These are phyloP conservation scores for Acholoe squamosa DNA, from an alignment of 2,888 invertebrate species.

Conservation along the genomic window DNA sequence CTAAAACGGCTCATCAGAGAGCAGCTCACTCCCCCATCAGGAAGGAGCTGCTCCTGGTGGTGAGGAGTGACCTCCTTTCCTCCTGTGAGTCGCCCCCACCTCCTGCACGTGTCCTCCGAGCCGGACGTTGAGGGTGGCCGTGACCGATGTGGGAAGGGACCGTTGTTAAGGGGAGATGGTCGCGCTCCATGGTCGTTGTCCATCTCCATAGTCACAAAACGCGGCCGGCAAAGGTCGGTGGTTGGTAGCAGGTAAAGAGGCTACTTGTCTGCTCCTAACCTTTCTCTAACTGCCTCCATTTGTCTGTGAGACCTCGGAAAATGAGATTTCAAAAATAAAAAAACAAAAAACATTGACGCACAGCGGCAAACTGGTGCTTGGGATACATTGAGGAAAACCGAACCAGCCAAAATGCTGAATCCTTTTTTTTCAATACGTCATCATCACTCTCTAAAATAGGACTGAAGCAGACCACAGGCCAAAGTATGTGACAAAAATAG, in stretches of 20 bases:
- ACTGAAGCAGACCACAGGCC: neutral
- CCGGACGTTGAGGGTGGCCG: conserved; percentile 12
- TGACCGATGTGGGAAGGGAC: neutral
- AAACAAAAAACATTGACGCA: too few relatives aligned
- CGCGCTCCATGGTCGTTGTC: too few relatives aligned
- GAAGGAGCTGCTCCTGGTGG: neutral
- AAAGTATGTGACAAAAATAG: neutral
- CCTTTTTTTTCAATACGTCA: conserved; percentile 3
- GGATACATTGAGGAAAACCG: neutral
- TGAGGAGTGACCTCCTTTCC: neutral
- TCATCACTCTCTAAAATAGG: neutral
- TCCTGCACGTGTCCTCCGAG: neutral
- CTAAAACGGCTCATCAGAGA: neutral
- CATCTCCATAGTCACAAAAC: too few relatives aligned
- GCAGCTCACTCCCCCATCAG: neutral
- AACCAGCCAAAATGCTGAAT: neutral
- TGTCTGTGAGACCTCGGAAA: too few relatives aligned
- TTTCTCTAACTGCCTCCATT: too few relatives aligned
- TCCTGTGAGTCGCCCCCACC: neutral
- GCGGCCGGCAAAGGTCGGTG: too few relatives aligned
- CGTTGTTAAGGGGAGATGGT: too few relatives aligned
- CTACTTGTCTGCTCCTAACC: too few relatives aligned
- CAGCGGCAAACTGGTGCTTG: too few relatives aligned
- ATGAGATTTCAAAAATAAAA: too few relatives aligned
- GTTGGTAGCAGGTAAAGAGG: too few relatives aligned